Percentiles rank a stretch among this genome's conserved stretches.
Conservation (phyloP, 2,797 vertebrate genomes). For the Eupleurogrammus muticus region DNA sequence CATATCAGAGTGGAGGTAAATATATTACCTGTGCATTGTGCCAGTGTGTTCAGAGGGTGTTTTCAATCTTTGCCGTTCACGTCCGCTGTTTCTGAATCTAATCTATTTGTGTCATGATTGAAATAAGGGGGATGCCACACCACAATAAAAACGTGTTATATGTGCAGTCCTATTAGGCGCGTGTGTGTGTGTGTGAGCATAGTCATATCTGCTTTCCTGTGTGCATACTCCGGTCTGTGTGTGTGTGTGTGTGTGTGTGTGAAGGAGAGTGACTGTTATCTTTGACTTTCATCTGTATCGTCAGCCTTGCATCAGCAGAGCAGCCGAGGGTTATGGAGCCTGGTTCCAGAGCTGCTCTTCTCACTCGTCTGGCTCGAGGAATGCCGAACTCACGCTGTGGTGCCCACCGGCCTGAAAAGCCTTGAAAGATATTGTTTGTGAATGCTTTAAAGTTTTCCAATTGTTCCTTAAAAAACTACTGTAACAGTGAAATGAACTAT, state of each 20-base stretch:
- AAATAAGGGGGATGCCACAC: background rate
- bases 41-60: background rate
- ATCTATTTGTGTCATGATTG: conserved; percentile 2
- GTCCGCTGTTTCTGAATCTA: background rate
- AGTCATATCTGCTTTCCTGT: conserved; percentile 10
- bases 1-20: background rate
- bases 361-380: conserved; percentile 38
- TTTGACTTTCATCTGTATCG: conserved; percentile 65
- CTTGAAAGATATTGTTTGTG: background rate
- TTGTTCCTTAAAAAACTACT: conserved; percentile 1
- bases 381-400: conserved; percentile 15
- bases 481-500: background rate
- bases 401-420: background rate
- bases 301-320: conserved; percentile 77
- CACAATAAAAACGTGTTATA: background rate
- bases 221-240: background rate
- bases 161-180: background rate
- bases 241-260: too few relatives aligned
- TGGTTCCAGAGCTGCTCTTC: conserved; percentile 32
- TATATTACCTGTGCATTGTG: conserved; percentile 1
- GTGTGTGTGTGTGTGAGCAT: background rate
- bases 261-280: conserved; percentile 27
- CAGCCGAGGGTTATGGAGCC: conserved; percentile 34
- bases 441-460: background rate
- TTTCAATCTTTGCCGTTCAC: background rate